These are phyloP conservation scores for Chroicocephalus ridibundus DNA, from an alignment of 2,113 vertebrate species.

Conservation along the genomic window DNA sequence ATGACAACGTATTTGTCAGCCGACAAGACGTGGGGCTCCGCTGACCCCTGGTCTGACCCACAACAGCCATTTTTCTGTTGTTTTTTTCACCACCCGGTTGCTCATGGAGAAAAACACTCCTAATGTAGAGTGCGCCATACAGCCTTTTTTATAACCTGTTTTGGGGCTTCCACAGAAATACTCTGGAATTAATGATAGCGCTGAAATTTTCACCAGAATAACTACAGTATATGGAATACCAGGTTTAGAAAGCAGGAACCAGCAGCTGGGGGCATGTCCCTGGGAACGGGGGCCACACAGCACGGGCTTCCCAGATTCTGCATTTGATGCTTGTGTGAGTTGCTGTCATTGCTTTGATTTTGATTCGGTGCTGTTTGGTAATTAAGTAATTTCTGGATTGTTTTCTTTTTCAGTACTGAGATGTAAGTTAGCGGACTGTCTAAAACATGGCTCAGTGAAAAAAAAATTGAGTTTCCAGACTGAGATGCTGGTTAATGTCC, in stretches of 20 bases:
- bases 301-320: neutral
- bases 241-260: neutral
- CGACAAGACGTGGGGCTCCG: rapidly evolving
- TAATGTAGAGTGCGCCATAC: neutral
- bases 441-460: neutral
- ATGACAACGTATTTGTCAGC: neutral
- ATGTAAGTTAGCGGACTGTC: neutral
- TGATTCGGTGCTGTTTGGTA: neutral
- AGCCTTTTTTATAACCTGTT: neutral
- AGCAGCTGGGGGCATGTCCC: neutral
- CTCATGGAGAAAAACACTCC: neutral
- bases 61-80: neutral
- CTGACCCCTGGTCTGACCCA: neutral
- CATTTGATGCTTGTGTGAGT: neutral
- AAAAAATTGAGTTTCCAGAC: neutral
- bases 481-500: neutral
- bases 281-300: neutral
- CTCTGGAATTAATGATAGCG: neutral
- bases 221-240: neutral
- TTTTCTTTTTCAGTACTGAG: neutral
- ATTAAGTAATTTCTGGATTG: neutral
- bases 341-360: neutral
- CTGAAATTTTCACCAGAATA: neutral
- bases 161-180: constrained; percentile 40
- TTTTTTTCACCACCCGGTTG: neutral